phyloP scores from a whole-genome alignment of 1,140 invertebrate species.

The Fopius arisanus region DNA sequence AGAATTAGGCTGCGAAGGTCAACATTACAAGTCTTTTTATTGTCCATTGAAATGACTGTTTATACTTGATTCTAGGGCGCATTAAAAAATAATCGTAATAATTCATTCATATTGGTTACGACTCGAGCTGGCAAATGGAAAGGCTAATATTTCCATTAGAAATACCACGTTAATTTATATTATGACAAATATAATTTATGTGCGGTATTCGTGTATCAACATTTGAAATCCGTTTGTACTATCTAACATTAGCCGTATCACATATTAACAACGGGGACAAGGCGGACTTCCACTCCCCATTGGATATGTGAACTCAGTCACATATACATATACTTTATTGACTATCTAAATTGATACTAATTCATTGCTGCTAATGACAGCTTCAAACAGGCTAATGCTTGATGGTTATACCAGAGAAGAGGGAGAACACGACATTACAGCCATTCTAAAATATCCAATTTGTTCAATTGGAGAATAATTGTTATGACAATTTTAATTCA shows the following conservation, averaged over 20 bases:
- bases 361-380: slow-evolving; percentile 7
- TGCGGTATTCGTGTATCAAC: background rate
- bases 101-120: background rate
- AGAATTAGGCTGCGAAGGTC: slow-evolving; percentile 1
- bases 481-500: background rate
- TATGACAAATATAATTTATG: slow-evolving; percentile 5
- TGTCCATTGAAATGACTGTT: slow-evolving; percentile 1
- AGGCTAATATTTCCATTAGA: background rate
- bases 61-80: background rate
- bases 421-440: background rate
- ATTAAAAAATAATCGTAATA: slow-evolving; percentile 2
- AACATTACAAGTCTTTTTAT: background rate
- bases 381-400: background rate
- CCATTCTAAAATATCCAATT: slow-evolving; percentile 6
- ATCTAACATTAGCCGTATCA: slow-evolving; percentile 6
- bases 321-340: background rate
- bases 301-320: background rate
- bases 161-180: slow-evolving; percentile 4
- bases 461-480: background rate
- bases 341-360: slow-evolving; percentile 11
- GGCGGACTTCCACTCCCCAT: slow-evolving; percentile 14
- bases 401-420: background rate
- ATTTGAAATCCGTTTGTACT: slow-evolving; percentile 11
- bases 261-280: slow-evolving; percentile 12
- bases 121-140: background rate